These are phyloP conservation scores for Hephaestus fuliginosus DNA, from an alignment of 2,797 vertebrate genomes.

Conservation along the genomic window DNA sequence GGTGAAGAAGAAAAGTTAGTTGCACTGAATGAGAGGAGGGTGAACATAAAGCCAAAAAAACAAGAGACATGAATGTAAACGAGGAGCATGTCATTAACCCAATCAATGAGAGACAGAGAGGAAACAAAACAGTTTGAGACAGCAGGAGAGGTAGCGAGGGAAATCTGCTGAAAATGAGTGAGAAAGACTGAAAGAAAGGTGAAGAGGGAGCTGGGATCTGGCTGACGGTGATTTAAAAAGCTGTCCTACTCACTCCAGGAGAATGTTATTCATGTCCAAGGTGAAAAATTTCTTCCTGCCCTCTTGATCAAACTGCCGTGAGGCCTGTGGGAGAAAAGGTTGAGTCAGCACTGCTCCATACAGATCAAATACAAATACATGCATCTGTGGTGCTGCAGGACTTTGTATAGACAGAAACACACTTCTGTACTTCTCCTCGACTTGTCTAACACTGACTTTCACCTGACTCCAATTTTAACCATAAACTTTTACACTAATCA, in stretches of 20 bases:
- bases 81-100: conserved; percentile 49
- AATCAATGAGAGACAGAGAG: conserved; percentile 35
- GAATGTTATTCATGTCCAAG: conserved; percentile 98
- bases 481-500: neutral
- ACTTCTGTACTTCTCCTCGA: neutral
- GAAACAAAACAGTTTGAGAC: conserved; percentile 51
- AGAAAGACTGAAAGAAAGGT: conserved; percentile 29
- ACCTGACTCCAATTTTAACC: conserved; percentile 20
- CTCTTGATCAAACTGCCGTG: conserved; percentile 97
- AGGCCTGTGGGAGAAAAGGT: conserved; percentile 86
- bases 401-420: conserved; percentile 16
- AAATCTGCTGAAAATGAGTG: conserved; percentile 54
- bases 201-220: conserved; percentile 46
- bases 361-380: conserved; percentile 40
- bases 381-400: conserved; percentile 33
- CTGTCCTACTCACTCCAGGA: conserved; percentile 94
- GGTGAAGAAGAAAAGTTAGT: conserved; percentile 15
- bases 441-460: conserved; percentile 8
- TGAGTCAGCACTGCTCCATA: conserved; percentile 66
- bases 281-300: conserved; percentile 99
- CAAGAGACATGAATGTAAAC: conserved; percentile 37
- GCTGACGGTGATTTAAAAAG: conserved; percentile 60
- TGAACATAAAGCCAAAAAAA: conserved; percentile 10
- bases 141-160: conserved; percentile 47
- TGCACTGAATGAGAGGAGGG: conserved; percentile 19